Conservation (phyloP, 2,113 vertebrate species). For the Tupaia tana region DNA sequence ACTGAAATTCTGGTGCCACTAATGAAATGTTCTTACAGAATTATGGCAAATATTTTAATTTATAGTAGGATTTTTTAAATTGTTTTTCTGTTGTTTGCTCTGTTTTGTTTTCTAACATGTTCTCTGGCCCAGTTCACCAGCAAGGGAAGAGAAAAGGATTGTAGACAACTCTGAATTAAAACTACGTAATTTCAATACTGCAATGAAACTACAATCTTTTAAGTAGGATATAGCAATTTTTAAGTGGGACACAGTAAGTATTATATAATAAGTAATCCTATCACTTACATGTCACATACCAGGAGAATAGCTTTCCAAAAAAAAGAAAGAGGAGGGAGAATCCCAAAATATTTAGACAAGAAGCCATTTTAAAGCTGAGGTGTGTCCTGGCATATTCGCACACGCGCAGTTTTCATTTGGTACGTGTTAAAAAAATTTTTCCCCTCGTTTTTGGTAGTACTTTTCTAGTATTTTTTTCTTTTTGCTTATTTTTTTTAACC, state of each 20-base stretch:
- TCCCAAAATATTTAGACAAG: too few relatives aligned
- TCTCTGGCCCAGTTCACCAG: not conserved
- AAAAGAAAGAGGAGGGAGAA: not conserved
- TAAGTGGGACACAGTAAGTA: not conserved
- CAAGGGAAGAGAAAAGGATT: conserved; percentile 11
- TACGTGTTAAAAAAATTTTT: too few relatives aligned
- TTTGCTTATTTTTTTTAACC: too few relatives aligned
- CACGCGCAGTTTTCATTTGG: too few relatives aligned
- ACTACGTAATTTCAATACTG: not conserved
- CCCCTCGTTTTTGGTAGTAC: too few relatives aligned
- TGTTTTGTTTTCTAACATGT: not conserved
- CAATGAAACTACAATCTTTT: conserved; percentile 13
- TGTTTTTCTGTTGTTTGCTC: not conserved
- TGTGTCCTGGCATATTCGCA: too few relatives aligned
- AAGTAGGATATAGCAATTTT: not conserved
- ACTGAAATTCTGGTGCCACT: not conserved
- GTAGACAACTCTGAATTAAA: not conserved
- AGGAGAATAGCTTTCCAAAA: conserved; percentile 27
- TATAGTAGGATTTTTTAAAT: too few relatives aligned
- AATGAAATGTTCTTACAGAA: not conserved
- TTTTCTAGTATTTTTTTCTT: too few relatives aligned
- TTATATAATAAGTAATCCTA: not conserved
- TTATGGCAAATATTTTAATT: not conserved
- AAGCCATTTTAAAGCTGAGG: too few relatives aligned
- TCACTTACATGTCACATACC: not conserved